These are phyloP conservation scores for Parnassius smintheus DNA, from an alignment of 2,888 invertebrate species.

Conservation along the genomic window DNA sequence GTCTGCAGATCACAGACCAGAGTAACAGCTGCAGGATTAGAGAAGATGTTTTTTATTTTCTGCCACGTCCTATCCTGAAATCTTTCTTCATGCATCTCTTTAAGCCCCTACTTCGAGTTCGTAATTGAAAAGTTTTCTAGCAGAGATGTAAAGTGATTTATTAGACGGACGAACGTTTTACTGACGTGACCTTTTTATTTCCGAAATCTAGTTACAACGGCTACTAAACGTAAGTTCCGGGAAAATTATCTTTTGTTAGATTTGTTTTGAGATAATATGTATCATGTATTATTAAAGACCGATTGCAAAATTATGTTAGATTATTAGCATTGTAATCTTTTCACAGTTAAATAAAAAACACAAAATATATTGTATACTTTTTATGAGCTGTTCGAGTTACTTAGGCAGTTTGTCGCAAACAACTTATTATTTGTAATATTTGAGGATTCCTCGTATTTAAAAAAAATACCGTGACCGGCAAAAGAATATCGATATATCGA, in stretches of 20 bases:
- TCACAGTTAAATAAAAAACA: no score
- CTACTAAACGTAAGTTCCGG: slow-evolving; percentile 34
- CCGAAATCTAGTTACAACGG: slow-evolving; percentile 53
- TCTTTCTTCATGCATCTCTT: slow-evolving; percentile 32
- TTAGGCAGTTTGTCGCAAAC: no score
- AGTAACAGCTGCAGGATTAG: no score
- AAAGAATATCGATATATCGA: no score
- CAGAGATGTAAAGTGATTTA: slow-evolving; percentile 76
- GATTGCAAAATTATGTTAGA: background rate
- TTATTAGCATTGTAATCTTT: no score
- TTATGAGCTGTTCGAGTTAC: no score
- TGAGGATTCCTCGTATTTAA: no score
- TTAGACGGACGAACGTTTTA: slow-evolving; percentile 67
- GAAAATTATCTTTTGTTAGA: slow-evolving; percentile 17
- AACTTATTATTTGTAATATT: no score
- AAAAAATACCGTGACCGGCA: no score
- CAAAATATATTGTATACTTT: no score
- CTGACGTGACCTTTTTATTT: slow-evolving; percentile 54
- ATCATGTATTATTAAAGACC: slow-evolving; percentile 15
- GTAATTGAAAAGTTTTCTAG: slow-evolving; percentile 77
- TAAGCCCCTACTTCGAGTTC: slow-evolving; percentile 56
- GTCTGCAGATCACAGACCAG: no score
- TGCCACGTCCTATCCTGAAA: slow-evolving; percentile 36
- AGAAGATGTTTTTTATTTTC: background rate
- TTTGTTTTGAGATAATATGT: slow-evolving; percentile 1